These are phyloP conservation scores for Proales similis DNA, from an alignment of 1,140 invertebrate species.

Conservation along the genomic window DNA sequence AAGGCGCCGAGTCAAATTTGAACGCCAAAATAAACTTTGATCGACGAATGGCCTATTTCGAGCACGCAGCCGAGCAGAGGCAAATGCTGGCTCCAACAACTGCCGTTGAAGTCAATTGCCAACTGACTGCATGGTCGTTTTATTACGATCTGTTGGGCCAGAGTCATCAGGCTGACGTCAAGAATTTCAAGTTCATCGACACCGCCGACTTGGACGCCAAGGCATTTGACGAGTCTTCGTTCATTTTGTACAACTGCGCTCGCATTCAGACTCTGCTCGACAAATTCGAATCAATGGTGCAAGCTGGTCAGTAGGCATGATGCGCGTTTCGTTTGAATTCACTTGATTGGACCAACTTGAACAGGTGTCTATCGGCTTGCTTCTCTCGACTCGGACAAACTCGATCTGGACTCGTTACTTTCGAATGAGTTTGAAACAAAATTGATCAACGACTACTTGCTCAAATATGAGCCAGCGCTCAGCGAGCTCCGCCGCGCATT, in stretches of 20 bases:
- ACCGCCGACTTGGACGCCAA: background rate
- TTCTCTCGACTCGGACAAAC: no score
- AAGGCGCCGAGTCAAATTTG: constrained; percentile 24
- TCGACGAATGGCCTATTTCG: constrained; percentile 1
- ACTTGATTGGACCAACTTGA: no score
- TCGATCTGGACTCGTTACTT: constrained; percentile 4
- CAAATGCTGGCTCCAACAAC: background rate
- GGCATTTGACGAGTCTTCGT: constrained; percentile 19
- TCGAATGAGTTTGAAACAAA: constrained; percentile 13
- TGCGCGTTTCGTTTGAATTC: no score
- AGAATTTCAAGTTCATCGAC: constrained; percentile 30
- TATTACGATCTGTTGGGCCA: constrained; percentile 8
- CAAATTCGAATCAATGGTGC: constrained; percentile 13
- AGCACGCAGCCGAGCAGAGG: constrained; percentile 27
- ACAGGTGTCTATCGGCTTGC: no score
- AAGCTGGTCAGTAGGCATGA: background rate
- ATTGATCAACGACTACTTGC: constrained; percentile 11
- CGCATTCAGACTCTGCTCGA: constrained; percentile 20
- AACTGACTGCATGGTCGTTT: constrained; percentile 17
- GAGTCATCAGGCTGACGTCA: constrained; percentile 31
- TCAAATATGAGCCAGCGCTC: constrained; percentile 26
- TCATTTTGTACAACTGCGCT: constrained; percentile 34
- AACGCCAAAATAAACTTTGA: no score
- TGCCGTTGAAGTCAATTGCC: background rate
- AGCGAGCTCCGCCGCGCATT: constrained; percentile 18